These are phyloP conservation scores for Ditylenchus weischeri DNA, from an alignment of 2,888 invertebrate species.

Conservation along the genomic window DNA sequence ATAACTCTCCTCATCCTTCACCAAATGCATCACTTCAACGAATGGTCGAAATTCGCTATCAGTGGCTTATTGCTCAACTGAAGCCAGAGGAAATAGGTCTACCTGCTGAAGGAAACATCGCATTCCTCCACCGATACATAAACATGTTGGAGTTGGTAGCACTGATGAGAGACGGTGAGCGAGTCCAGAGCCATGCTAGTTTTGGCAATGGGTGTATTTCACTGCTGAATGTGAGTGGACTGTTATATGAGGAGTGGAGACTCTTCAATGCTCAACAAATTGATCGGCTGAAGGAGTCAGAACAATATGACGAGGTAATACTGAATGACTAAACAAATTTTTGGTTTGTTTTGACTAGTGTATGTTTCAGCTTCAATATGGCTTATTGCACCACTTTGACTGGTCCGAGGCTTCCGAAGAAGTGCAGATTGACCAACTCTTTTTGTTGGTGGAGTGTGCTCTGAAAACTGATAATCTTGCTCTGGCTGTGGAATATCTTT, in stretches of 20 bases:
- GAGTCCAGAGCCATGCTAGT: conserved; percentile 17
- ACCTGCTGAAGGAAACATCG: background rate
- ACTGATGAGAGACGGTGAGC: background rate
- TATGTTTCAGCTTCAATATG: conserved; percentile 13
- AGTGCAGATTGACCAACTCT: conserved; percentile 7
- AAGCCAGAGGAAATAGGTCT: conserved; percentile 7
- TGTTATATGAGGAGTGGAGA: conserved; percentile 16
- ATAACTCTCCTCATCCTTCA: no score
- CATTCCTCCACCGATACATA: conserved; percentile 3
- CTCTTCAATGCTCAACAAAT: conserved; percentile 12
- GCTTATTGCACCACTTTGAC: conserved; percentile 14
- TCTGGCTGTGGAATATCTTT: background rate
- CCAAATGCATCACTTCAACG: background rate
- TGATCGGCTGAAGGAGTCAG: conserved; percentile 2
- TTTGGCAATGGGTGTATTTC: conserved; percentile 24
- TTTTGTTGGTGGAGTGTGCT: conserved; percentile 11
- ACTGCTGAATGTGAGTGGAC: conserved; percentile 13
- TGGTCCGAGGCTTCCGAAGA: conserved; percentile 17
- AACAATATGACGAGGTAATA: conserved; percentile 10
- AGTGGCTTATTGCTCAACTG: conserved; percentile 4
- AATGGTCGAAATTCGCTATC: conserved; percentile 4
- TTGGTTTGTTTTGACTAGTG: background rate
- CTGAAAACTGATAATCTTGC: conserved; percentile 6
- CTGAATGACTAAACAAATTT: background rate
- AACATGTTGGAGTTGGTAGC: background rate